These are phyloP conservation scores for Melipona bicolor DNA, from an alignment of 2,888 invertebrate genomes.

Conservation along the genomic window DNA sequence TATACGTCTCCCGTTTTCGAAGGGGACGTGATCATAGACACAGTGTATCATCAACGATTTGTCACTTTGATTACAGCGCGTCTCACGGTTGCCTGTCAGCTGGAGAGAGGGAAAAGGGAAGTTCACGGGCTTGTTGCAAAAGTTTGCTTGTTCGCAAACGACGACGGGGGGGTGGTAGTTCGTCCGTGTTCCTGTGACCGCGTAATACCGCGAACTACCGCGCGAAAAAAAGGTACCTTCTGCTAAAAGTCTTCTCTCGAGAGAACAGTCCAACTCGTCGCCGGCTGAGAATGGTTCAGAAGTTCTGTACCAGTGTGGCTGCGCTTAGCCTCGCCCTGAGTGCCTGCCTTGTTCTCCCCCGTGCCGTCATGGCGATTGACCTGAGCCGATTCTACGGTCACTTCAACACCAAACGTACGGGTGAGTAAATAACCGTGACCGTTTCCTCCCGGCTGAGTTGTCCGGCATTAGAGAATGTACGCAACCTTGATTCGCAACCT, in stretches of 20 bases:
- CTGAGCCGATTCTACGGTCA: conserved; percentile 93
- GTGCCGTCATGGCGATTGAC: conserved; percentile 90
- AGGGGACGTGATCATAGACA: not conserved
- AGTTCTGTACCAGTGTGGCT: conserved; percentile 73
- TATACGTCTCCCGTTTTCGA: not conserved
- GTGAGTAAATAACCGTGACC: conserved; percentile 84
- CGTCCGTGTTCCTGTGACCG: no score
- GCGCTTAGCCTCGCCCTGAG: conserved; percentile 83
- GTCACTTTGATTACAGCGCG: conserved; percentile 7
- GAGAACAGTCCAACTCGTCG: conserved; percentile 25
- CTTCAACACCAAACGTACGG: conserved; percentile 89
- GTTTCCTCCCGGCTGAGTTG: not conserved
- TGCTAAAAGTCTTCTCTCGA: not conserved
- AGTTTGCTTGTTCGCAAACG: no score
- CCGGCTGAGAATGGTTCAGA: conserved; percentile 72
- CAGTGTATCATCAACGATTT: conserved; percentile 4
- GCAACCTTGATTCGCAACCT: not conserved
- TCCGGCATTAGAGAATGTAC: not conserved
- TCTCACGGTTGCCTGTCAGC: not conserved
- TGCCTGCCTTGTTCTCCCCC: conserved; percentile 88
- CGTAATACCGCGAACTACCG: no score
- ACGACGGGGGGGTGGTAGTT: no score
- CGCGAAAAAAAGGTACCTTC: no score
- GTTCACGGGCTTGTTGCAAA: not conserved
- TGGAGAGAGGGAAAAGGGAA: not conserved